Conservation (phyloP, 2,113 vertebrate species). For the Gila orcuttii region DNA sequence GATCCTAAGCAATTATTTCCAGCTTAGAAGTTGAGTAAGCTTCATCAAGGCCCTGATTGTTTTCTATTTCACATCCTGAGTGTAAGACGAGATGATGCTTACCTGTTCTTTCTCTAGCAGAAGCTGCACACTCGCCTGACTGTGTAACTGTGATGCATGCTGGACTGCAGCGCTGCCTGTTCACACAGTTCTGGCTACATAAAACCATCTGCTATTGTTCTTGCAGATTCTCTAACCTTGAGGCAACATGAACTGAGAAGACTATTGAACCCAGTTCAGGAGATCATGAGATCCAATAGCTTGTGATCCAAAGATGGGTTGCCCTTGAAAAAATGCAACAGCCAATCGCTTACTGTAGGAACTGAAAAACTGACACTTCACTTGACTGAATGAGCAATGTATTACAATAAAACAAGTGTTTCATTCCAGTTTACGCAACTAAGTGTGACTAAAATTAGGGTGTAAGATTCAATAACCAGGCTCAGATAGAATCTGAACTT, state of each 20-base stretch:
- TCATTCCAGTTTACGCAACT: not conserved
- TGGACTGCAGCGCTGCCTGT: not conserved
- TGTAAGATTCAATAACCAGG: not conserved
- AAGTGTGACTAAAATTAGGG: not conserved
- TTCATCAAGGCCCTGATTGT: not conserved
- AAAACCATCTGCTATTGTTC: not conserved
- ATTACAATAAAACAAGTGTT: not conserved
- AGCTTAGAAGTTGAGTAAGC: not conserved
- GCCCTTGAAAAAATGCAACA: slow-evolving; percentile 15
- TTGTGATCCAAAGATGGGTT: slow-evolving; percentile 19
- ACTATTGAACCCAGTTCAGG: not conserved
- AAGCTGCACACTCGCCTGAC: not conserved
- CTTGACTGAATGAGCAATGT: not conserved
- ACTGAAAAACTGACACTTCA: not conserved
- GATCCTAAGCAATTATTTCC: slow-evolving; percentile 6
- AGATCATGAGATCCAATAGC: slow-evolving; percentile 36
- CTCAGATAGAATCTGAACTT: not conserved
- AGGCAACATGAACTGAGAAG: not conserved
- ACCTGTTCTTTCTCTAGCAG: slow-evolving; percentile 16
- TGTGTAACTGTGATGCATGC: not conserved
- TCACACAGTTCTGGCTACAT: not conserved
- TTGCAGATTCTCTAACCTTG: not conserved
- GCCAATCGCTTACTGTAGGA: slow-evolving; percentile 62
- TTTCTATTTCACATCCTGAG: slow-evolving; percentile 8
- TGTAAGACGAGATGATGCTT: slow-evolving; percentile 44